Evolutionary conservation across 2,113 vertebrate species (phyloP).

Genomic region (Gasterosteus nipponicus): DNA sequence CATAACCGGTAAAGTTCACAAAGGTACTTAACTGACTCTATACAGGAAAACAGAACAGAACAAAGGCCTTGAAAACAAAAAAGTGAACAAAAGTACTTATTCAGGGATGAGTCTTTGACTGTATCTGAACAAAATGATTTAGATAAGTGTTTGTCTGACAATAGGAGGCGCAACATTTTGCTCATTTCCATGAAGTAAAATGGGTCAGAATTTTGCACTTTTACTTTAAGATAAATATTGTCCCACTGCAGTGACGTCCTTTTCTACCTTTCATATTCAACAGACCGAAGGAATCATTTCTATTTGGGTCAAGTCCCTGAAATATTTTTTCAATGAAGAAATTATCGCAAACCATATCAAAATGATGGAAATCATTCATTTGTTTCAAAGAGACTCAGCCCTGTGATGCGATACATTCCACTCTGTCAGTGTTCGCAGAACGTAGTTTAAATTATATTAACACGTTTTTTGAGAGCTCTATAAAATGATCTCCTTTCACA

Average conservation of each 20-base stretch:
- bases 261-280: neutral
- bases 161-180: neutral
- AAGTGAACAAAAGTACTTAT: neutral
- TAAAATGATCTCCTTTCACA: neutral
- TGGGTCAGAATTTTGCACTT: neutral
- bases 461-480: neutral
- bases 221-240: neutral
- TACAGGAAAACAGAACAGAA: neutral
- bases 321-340: neutral
- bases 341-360: neutral
- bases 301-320: neutral
- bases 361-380: neutral
- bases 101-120: neutral
- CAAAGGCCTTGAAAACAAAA: neutral
- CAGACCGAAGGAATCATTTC: neutral
- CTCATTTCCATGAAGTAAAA: neutral
- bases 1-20: conserved; percentile 13
- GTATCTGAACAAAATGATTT: neutral
- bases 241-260: neutral
- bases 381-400: neutral
- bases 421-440: neutral
- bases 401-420: neutral
- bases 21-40: conserved; percentile 6
- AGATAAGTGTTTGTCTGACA: neutral
- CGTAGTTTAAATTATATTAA: neutral